Evolutionary conservation across 1,140 invertebrate species (phyloP), one percentile per base, ranked within the genome.

Genomic region (Diprion similis): DNA sequence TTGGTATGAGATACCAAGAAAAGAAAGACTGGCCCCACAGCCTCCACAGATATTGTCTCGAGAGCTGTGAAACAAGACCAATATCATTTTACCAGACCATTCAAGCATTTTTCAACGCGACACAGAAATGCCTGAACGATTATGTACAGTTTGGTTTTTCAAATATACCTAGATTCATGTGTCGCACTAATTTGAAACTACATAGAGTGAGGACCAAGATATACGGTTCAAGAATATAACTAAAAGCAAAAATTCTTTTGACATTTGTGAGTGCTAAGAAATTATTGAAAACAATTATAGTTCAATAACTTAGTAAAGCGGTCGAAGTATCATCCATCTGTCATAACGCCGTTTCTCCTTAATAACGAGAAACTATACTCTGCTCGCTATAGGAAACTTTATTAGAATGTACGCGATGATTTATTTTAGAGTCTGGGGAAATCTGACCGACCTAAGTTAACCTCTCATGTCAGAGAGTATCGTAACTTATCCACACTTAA

Each of bases 1-100:
- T 70, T 68, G 1, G 75, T 76, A 46, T 78, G 77, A 11, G 71
- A 69, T 15, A 73, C 75, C n/a, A 75, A 75, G 46, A 76, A 75
- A n/a, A 78, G 69, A 15, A 78, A 73, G 17, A 69, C 24, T 48
- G 75, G 66, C 3, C 77, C 77, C 24, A 72, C 77, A 37, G 73
- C 71, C 47, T 78, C 71, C 13, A 78, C 71, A 6, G 75, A 17
- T 2, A 70, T 59, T 71, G 76, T 76, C 17, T 59, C 66, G 2
- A 78, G 64, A 19, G 73, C 77, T 78, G 65, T 8, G 68, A 48
- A 24, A 10, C 13, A 69, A 70, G 67, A n/a, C 45, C 8, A 46
- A 70, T 17, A 66, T 73, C 18, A 65, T 48, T 74, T 15, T 59
- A 75, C 8, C 46, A 24, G 47, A 19, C 8, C 37, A 68, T 68